These are phyloP conservation scores for Vidua macroura DNA, from an alignment of 2,113 vertebrate species.

Conservation along the genomic window DNA sequence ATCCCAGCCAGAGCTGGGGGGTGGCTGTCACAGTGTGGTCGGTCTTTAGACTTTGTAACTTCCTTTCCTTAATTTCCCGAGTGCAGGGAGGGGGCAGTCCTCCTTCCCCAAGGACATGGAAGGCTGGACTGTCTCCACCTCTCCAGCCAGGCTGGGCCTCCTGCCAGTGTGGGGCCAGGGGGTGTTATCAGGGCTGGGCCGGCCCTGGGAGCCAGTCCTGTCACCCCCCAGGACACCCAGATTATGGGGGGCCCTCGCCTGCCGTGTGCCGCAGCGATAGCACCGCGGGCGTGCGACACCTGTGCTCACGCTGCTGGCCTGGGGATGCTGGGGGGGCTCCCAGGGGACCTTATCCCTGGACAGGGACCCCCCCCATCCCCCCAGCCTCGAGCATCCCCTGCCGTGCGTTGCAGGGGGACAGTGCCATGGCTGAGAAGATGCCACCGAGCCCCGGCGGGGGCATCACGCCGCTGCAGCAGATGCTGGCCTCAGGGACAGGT, in stretches of 20 bases:
- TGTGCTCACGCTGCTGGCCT: fast-evolving
- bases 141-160: not conserved
- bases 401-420: constrained; percentile 59
- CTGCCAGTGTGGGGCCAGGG: not conserved
- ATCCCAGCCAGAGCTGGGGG: fast-evolving
- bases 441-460: constrained; percentile 33
- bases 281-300: fast-evolving
- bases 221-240: not conserved
- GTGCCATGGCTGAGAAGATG: constrained; percentile 79
- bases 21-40: fast-evolving
- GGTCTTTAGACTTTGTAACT: not conserved
- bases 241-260: not conserved
- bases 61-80: not conserved
- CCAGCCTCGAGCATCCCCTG: not conserved
- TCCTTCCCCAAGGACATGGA: not conserved
- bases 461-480: constrained; percentile 92
- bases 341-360: fast-evolving
- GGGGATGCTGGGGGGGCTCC: not conserved
- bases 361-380: not conserved
- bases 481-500: constrained; percentile 92
- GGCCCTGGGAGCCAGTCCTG: not conserved
- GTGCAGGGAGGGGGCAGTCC: not conserved
- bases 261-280: constrained; percentile 17
- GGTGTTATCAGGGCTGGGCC: constrained; percentile 3
- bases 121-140: not conserved